A percentile compares a stretch with the other conserved stretches of the same genome.
Evolutionary conservation across 2,888 invertebrate species (phyloP).

Genomic region (Quadriops clusia): DNA sequence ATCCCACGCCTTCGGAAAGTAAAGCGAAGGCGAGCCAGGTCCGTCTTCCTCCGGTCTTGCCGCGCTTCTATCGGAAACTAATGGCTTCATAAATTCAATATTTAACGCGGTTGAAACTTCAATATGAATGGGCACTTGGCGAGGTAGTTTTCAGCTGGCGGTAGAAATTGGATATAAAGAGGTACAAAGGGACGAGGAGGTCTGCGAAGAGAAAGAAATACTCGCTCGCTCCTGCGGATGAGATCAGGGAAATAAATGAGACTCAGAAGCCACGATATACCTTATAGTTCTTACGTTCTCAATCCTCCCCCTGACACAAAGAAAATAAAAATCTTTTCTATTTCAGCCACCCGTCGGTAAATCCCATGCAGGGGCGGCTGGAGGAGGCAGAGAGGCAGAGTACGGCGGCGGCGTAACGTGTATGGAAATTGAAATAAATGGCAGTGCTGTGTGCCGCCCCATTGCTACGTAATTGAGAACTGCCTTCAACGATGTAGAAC

Average conservation of each 20-base stretch:
- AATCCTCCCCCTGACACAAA: constrained; percentile 24
- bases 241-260: constrained; percentile 30
- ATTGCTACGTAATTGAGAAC: constrained; percentile 20
- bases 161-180: constrained; percentile 24
- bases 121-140: constrained; percentile 25
- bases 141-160: constrained; percentile 23
- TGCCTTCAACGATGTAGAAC: constrained; percentile 14
- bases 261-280: constrained; percentile 24
- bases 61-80: constrained; percentile 21
- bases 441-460: constrained; percentile 20
- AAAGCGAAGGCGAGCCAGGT: too few species aligned
- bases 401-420: constrained; percentile 23
- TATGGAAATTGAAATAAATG: constrained; percentile 35
- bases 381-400: too few species aligned
- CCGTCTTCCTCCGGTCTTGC: constrained; percentile 11
- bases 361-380: constrained; percentile 25
- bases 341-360: constrained; percentile 27
- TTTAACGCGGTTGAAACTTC: constrained; percentile 26
- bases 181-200: constrained; percentile 11
- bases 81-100: constrained; percentile 33
- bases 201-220: background rate
- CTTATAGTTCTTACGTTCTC: constrained; percentile 28
- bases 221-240: constrained; percentile 16
- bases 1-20: too few species aligned
- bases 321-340: constrained; percentile 32